Evolutionary conservation across 2,888 invertebrate species (phyloP), one percentile per base, ranked within the genome.

Genomic region (Drosophila atripex): DNA sequence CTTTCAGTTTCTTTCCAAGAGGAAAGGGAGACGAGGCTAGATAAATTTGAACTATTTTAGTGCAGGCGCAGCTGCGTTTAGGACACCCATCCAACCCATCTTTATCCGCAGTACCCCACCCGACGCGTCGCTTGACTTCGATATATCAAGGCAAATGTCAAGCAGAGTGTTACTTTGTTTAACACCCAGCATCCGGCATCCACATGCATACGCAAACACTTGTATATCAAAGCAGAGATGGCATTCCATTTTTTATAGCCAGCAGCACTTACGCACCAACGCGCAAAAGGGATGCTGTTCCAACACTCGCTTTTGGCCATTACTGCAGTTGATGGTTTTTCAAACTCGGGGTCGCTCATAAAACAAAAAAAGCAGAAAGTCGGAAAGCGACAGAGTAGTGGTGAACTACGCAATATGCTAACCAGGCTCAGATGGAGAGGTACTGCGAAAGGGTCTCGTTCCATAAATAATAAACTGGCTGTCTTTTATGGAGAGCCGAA

Each of bases 271-370:
- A 72, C 73, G 72, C 72, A 73, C 73, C 73, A 72, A 59, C 59
- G 73, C 59, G 66, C 55, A 57, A 43, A 53, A 52, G 30, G 57
- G 52, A 51, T 57, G 46, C 53, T 28, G 28, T 28, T 25, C 30
- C 41, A 25, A 43, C 43, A 43, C 46, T 30, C 43, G 39, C 64
- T 58, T 23, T 39, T 50, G 55, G 21, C 43, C 69, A 57, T 56
- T 54, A 63, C 82, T 87, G 83, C 83, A 76, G 72, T 82, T 87
- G 83, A 84, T 84, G 88, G 80, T 51, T 74, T 74, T 74, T 50
- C 74, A 64, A 74, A 70, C 71, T 70, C 50, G 38, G 70, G 71
- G 46, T 57, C 30, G 54, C 70, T 51, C 70, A 70, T 70, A 70
- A 59, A 61, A 63, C 61, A 69, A 75, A 59, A 66, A 52, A 65